phyloP scores from a whole-genome alignment of 2,888 invertebrate genomes.

The Teinopalpus imperialis region DNA sequence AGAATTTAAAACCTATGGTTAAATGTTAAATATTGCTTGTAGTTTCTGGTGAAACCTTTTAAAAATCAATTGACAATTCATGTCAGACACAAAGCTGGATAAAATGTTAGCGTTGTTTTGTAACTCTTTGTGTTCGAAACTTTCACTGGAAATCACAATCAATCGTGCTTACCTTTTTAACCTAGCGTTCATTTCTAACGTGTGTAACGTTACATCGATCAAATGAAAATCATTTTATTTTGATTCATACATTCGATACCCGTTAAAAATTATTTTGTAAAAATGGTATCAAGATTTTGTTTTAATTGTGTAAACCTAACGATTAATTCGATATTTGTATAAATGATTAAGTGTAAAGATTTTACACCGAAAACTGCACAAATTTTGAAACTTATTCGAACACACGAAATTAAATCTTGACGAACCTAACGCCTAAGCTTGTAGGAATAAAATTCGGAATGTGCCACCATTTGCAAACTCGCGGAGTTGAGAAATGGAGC shows the following conservation, averaged over 20 bases:
- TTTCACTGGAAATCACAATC: conserved; percentile 22
- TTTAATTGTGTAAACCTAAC: too few species aligned
- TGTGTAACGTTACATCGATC: not conserved
- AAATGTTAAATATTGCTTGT: conserved; percentile 5
- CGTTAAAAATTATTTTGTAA: too few species aligned
- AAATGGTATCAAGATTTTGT: too few species aligned
- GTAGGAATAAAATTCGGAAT: conserved; percentile 21
- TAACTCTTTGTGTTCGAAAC: conserved; percentile 13
- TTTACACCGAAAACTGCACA: too few species aligned
- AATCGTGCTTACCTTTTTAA: conserved; percentile 1
- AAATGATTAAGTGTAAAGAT: too few species aligned
- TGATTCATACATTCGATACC: too few species aligned
- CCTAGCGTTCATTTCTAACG: not conserved
- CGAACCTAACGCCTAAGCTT: not conserved
- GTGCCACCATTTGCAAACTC: conserved; percentile 17
- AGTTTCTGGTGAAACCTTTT: conserved; percentile 14
- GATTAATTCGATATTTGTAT: too few species aligned
- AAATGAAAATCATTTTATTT: too few species aligned
- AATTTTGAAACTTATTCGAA: too few species aligned
- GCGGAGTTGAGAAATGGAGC: conserved; percentile 19
- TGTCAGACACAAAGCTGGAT: conserved; percentile 6
- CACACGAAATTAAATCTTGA: conserved; percentile 17
- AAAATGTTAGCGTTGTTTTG: conserved; percentile 5
- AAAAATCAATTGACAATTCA: conserved; percentile 20
- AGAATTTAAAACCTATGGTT: conserved; percentile 2